Evolutionary conservation across 2,888 invertebrate species (phyloP).

Genomic region (Iselma pallidipennis): DNA sequence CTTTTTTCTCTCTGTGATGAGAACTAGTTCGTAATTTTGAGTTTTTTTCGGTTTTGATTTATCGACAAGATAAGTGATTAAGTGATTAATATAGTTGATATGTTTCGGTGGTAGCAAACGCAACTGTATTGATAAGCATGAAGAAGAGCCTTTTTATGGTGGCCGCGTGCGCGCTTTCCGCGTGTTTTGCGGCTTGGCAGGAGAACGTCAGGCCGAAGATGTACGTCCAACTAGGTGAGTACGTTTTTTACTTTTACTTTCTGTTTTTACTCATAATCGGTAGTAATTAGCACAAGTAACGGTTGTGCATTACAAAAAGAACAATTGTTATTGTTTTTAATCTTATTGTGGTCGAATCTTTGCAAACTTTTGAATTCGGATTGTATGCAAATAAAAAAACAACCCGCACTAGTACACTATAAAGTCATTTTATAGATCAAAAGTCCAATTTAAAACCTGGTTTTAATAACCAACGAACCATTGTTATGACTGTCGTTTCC

Average conservation of each 20-base stretch:
- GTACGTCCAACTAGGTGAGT: slow-evolving; percentile 91
- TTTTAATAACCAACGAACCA: not conserved
- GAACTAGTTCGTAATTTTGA: slow-evolving; percentile 28
- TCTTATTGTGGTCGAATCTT: no score
- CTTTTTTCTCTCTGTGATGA: slow-evolving; percentile 39
- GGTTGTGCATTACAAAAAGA: no score
- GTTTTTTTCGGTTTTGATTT: not conserved
- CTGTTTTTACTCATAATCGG: not conserved
- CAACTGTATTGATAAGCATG: slow-evolving; percentile 32
- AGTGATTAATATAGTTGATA: slow-evolving; percentile 37
- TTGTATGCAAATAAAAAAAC: not conserved
- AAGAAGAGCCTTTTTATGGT: slow-evolving; percentile 50
- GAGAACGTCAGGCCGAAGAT: slow-evolving; percentile 91
- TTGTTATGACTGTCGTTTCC: not conserved
- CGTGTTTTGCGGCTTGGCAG: slow-evolving; percentile 75
- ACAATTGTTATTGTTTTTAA: no score
- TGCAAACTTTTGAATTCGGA: not conserved
- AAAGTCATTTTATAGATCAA: not conserved
- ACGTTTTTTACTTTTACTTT: slow-evolving; percentile 18
- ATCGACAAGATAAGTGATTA: slow-evolving; percentile 10
- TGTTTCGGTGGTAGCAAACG: slow-evolving; percentile 38
- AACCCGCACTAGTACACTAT: not conserved
- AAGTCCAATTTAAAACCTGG: not conserved
- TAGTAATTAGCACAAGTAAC: no score
- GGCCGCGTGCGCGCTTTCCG: slow-evolving; percentile 60